phyloP scores from a whole-genome alignment of 2,888 invertebrate species.

The Drosophila phalerata region DNA sequence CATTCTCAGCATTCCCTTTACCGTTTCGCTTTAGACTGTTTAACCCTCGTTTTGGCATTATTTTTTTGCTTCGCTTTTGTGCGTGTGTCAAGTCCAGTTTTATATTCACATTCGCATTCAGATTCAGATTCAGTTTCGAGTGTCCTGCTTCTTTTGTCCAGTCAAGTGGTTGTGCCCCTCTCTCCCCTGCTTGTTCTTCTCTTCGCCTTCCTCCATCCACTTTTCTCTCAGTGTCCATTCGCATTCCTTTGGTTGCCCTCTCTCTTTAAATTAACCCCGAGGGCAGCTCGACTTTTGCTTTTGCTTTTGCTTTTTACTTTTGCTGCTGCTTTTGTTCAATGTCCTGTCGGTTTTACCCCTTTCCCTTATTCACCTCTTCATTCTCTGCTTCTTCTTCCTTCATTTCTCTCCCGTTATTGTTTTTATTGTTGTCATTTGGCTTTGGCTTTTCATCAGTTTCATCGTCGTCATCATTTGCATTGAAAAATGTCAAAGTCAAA shows the following conservation, averaged over 20 bases:
- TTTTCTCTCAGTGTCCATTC: neutral
- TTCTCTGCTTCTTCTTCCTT: neutral
- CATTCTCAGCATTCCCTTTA: neutral
- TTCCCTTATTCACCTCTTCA: neutral
- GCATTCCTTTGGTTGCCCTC: constrained; percentile 64
- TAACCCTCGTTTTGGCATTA: constrained; percentile 4
- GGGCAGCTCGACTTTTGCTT: constrained; percentile 68
- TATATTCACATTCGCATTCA: constrained; percentile 15
- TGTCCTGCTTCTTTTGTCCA: constrained; percentile 62
- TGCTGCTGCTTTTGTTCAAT: constrained; percentile 55
- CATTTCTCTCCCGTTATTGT: constrained; percentile 19
- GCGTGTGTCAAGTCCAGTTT: constrained; percentile 78
- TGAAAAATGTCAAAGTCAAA: constrained; percentile 81
- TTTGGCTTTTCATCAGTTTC: constrained; percentile 77
- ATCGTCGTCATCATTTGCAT: constrained; percentile 69
- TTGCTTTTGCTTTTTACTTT: constrained; percentile 26
- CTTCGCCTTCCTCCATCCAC: neutral
- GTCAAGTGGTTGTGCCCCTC: constrained; percentile 66
- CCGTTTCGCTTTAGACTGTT: constrained; percentile 10
- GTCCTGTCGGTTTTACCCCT: constrained; percentile 37
- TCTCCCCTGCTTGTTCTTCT: neutral
- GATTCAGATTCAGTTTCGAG: constrained; percentile 32
- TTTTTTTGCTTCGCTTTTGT: constrained; percentile 51
- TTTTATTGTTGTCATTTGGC: constrained; percentile 74
- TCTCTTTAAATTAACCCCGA: constrained; percentile 68